Conservation (phyloP, 2,797 vertebrate species). For the Bufotes viridis region DNA sequence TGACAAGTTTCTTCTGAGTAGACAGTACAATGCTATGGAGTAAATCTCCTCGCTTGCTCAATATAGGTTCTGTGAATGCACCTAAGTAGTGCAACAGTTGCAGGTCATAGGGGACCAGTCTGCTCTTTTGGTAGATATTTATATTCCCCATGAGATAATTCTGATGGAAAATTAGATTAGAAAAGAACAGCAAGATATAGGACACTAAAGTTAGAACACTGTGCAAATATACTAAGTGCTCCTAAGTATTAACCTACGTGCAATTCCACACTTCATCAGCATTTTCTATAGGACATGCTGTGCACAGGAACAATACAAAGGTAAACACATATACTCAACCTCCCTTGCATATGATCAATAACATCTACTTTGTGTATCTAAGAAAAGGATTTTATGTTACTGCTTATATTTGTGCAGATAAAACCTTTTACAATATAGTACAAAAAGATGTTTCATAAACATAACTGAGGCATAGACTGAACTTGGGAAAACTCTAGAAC, state of each 20-base stretch:
- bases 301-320: neutral
- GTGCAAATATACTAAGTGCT: neutral
- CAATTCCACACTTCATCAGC: neutral
- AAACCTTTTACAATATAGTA: neutral
- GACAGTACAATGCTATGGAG: no score
- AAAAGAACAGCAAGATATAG: no score
- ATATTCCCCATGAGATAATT: no score
- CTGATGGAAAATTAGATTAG: no score
- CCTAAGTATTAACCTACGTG: neutral
- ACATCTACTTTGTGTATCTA: neutral
- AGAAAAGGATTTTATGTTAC: neutral
- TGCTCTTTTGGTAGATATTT: no score
- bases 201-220: neutral
- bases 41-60: no score
- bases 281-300: neutral
- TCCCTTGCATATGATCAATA: neutral
- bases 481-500: neutral
- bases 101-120: no score
- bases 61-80: no score
- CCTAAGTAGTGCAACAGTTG: no score
- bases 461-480: neutral
- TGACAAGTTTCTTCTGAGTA: no score
- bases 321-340: neutral
- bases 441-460: neutral
- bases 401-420: neutral